Evolutionary conservation across 92 coral and sea anemone genomes (phyloP), one percentile per base, ranked within the genome.

Genomic region (Zoanthus solanderi): DNA sequence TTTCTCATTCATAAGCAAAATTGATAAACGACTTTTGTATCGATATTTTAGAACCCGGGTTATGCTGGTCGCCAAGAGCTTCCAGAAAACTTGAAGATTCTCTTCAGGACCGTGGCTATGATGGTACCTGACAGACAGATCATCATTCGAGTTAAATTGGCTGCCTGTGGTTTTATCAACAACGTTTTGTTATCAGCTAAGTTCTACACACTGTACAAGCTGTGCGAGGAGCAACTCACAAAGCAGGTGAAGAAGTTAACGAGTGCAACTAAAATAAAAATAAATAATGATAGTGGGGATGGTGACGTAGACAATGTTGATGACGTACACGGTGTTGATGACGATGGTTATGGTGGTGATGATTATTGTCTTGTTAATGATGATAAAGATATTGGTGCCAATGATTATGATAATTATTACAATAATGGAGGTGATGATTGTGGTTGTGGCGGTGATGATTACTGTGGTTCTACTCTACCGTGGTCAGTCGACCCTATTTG

Each of bases 51-150:
- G 99, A 97, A 97, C 79, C 99, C 99, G 45, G 99, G 99, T 83
- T 97, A 97, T 78, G 99, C 99, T 23, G 99, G 99, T 4, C 98
- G 99, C 10, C 99, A 97, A 83, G 99, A 97, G 84, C 87, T 97
- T 15, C 99, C 99, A 48, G 99, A 97, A 83, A 97, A 97, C 87
- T 93, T 97, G 79, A 97, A 97, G 95, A 97, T 97, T 85, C 92
- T 95, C 95, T 97, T 97, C 90, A 95, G 99, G 28, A 97, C 99
- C 0, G 99, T 97, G 1, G 99, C 99, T 65, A 97, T 97, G 99
- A 97, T 97, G 99, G 99, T 97, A 7, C 99, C 99, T 44, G 99
- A 97, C 86, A 83, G 99, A 69, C 99, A 97, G 95, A 97, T 97
- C 88, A 97, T 97, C 78, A 97, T 97, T 84, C 95, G 99, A 18